A percentile compares a stretch with the other conserved stretches of the same genome.
Conservation (phyloP, 2,113 vertebrate species). For the Phoxinus phoxinus region DNA sequence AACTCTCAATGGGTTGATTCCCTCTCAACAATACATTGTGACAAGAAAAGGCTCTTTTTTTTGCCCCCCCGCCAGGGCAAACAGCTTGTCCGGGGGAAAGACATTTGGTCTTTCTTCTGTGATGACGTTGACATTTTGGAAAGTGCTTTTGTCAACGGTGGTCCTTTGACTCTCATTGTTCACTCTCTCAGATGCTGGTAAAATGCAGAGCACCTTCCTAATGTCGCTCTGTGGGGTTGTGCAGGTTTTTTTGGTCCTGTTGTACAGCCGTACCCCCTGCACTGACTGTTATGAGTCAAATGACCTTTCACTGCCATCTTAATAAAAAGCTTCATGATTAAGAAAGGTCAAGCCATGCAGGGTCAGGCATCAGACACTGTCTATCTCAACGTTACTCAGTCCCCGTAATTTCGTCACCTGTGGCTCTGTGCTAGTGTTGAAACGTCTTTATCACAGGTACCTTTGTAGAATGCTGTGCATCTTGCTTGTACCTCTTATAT, state of each 20-base stretch:
- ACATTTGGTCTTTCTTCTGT: conserved; percentile 51
- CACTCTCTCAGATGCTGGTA: conserved; percentile 15
- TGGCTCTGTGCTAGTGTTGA: background rate
- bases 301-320: conserved; percentile 39
- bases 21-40: conserved; percentile 44
- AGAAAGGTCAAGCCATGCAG: conserved; percentile 26
- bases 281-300: conserved; percentile 28
- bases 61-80: background rate
- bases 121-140: conserved; percentile 54
- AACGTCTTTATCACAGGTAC: conserved; percentile 3
- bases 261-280: background rate
- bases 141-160: conserved; percentile 44
- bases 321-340: conserved; percentile 42
- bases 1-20: conserved; percentile 62
- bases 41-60: conserved; percentile 32
- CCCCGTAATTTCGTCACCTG: background rate
- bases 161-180: conserved; percentile 38
- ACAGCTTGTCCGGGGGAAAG: conserved; percentile 15
- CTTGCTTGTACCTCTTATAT: background rate
- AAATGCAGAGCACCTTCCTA: conserved; percentile 11
- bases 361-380: background rate
- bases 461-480: background rate
- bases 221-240: background rate
- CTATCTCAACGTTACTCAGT: background rate
- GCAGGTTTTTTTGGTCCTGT: background rate